These are phyloP conservation scores for Theocolax elegans DNA, from an alignment of 1,140 invertebrate genomes.

Conservation along the genomic window DNA sequence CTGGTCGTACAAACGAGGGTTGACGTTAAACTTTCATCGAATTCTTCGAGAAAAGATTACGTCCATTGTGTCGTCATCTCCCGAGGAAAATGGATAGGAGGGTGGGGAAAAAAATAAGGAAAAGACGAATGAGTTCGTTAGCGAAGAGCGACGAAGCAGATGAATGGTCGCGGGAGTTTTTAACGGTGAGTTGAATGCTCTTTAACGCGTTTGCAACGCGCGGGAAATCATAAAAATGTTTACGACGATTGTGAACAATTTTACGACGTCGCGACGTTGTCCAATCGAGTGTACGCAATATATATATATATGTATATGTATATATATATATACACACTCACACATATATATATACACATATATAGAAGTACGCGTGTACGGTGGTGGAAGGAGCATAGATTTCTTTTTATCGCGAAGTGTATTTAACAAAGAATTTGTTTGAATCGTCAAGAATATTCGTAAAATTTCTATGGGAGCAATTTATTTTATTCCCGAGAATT, in stretches of 20 bases:
- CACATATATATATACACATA: no score
- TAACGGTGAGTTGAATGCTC: slow-evolving; percentile 1
- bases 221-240: slow-evolving; percentile 25
- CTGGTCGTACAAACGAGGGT: no score
- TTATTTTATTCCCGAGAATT: no score
- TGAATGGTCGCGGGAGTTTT: slow-evolving; percentile 22
- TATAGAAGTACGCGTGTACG: no score
- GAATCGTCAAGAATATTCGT: no score
- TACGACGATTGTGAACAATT: slow-evolving; percentile 14
- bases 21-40: no score
- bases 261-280: slow-evolving; percentile 1
- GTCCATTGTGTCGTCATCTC: no score
- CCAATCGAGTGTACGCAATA: background rate
- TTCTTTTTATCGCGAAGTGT: background rate
- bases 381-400: no score
- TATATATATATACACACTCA: no score
- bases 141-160: background rate
- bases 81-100: background rate
- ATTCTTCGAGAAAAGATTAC: no score
- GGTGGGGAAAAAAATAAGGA: background rate
- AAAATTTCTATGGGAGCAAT: no score
- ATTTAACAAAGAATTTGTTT: no score
- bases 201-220: slow-evolving; percentile 2
- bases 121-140: background rate
- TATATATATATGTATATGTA: background rate